phyloP scores from a whole-genome alignment of 1,140 invertebrate genomes.

The Psix sp. region DNA sequence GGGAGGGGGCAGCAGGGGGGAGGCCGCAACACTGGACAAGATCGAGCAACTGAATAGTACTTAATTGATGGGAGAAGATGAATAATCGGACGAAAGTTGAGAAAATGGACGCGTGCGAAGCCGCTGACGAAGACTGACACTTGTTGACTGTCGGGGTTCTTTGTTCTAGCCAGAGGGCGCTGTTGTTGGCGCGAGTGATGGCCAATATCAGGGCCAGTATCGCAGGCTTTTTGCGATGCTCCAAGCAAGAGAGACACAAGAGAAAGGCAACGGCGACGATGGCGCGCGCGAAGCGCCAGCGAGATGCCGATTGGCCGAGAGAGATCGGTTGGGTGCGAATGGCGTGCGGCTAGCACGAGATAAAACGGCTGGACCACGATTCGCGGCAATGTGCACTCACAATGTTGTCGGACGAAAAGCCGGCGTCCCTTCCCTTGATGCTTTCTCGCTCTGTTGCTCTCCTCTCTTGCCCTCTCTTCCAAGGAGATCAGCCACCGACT shows the following conservation, averaged over 20 bases:
- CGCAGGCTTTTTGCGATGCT: no score
- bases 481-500: slow-evolving; percentile 43
- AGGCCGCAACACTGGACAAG: no score
- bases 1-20: slow-evolving; percentile 30
- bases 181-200: no score
- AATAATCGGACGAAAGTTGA: no score
- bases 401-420: slow-evolving; percentile 14
- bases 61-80: no score
- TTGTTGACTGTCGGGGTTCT: no score
- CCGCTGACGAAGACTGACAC: no score
- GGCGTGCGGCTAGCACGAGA: not conserved
- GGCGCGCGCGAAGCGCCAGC: slow-evolving; percentile 7
- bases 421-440: not conserved
- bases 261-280: slow-evolving; percentile 15
- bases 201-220: no score
- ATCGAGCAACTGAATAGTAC: slow-evolving; percentile 67
- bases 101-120: no score
- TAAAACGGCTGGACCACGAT: not conserved
- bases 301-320: slow-evolving; percentile 32
- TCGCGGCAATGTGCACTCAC: slow-evolving; percentile 2
- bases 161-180: no score
- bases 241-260: slow-evolving; percentile 22
- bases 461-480: slow-evolving; percentile 15
- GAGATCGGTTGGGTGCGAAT: slow-evolving; percentile 9
- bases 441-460: no score